A percentile compares a stretch with the other conserved stretches of the same genome.
Evolutionary conservation across 2,113 vertebrate genomes (phyloP).

Genomic region (Grantiella picta): DNA sequence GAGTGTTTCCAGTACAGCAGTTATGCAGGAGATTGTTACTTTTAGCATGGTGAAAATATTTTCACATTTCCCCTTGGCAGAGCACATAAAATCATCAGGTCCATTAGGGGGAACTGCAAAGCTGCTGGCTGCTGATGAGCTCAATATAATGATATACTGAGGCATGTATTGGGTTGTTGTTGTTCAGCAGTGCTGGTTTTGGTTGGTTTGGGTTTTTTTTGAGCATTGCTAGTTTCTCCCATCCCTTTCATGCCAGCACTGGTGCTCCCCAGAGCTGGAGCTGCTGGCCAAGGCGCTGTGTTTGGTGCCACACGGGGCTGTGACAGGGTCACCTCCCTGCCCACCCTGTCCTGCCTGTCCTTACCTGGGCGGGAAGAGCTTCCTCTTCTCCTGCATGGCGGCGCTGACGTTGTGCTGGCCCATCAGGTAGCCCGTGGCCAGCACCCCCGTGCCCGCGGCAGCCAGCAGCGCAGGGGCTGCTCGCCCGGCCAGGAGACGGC

Average conservation of each 20-base stretch:
- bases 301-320: not conserved
- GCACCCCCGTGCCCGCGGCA: conserved; percentile 75
- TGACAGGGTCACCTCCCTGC: too few species aligned
- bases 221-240: not conserved
- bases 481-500: conserved; percentile 81
- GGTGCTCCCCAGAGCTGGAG: too few species aligned
- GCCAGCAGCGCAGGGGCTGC: conserved; percentile 79
- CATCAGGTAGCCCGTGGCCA: conserved; percentile 81
- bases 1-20: not conserved
- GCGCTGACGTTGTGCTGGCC: conserved; percentile 72
- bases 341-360: not conserved
- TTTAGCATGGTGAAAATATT: not conserved
- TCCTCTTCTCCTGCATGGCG: conserved; percentile 73
- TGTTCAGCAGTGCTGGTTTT: not conserved
- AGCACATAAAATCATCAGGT: not conserved
- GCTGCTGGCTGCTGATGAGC: not conserved
- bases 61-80: not conserved
- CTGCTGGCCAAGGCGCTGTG: not conserved
- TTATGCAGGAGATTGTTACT: not conserved
- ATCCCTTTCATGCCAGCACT: not conserved
- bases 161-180: not conserved
- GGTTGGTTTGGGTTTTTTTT: not conserved
- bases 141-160: not conserved
- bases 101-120: not conserved
- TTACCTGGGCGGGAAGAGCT: conserved; percentile 86